Evolutionary conservation across 2,797 vertebrate genomes (phyloP).

Genomic region (Gymnoscopelus microlampas): DNA sequence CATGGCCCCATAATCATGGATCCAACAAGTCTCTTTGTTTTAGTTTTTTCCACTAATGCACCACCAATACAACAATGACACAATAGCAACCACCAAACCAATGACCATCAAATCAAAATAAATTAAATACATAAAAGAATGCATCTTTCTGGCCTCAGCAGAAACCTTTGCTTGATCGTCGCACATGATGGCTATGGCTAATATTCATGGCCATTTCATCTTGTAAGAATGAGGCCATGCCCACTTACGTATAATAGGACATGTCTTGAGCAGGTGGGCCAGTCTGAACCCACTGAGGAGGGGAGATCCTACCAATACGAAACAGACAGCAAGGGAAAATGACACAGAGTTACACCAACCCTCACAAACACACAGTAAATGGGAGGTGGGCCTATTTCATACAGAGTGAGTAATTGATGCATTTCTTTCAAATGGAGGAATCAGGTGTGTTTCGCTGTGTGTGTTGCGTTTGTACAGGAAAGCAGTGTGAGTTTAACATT

Average conservation of each 20-base stretch:
- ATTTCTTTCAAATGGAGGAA: neutral
- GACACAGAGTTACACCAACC: slow-evolving; percentile 57
- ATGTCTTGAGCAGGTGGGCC: slow-evolving; percentile 74
- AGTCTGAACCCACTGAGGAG: slow-evolving; percentile 73
- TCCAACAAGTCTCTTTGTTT: neutral
- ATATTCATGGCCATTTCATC: slow-evolving; percentile 11
- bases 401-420: neutral
- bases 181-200: too few species aligned
- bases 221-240: slow-evolving; percentile 49
- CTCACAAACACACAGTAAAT: slow-evolving; percentile 28
- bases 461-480: neutral
- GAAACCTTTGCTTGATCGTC: too few species aligned
- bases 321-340: slow-evolving; percentile 66
- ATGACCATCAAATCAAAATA: neutral
- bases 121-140: slow-evolving; percentile 11
- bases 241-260: slow-evolving; percentile 84
- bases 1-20: neutral
- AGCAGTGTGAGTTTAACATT: neutral
- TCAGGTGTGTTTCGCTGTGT: neutral
- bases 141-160: slow-evolving; percentile 14
- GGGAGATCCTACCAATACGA: slow-evolving; percentile 78
- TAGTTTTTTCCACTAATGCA: neutral
- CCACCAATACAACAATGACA: neutral
- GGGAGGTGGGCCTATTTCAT: slow-evolving; percentile 16
- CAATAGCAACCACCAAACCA: slow-evolving; percentile 8